Percentiles rank a stretch among this genome's conserved stretches.
phyloP scores from a whole-genome alignment of 2,888 invertebrate genomes.

The Diadegma fenestrale region DNA sequence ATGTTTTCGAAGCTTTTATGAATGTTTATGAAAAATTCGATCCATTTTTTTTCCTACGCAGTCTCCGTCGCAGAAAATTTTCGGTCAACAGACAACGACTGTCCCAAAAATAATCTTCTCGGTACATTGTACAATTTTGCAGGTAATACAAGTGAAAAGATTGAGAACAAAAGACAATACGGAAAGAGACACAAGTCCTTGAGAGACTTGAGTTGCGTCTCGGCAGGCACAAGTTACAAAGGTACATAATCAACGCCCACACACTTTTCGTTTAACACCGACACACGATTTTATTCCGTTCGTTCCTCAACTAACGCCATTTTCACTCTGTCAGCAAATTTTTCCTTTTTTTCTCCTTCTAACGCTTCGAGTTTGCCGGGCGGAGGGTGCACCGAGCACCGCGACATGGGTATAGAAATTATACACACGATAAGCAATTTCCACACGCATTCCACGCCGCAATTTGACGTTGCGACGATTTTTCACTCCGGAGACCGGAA shows the following conservation, averaged over 20 bases:
- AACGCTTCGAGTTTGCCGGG: constrained; percentile 19
- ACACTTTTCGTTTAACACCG: constrained; percentile 23
- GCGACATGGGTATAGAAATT: constrained; percentile 10
- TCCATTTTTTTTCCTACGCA: not conserved
- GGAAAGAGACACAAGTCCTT: constrained; percentile 87
- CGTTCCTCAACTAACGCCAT: constrained; percentile 16
- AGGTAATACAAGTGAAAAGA: constrained; percentile 85
- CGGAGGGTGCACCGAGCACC: constrained; percentile 21
- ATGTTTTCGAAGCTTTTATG: not conserved
- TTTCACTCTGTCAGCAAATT: constrained; percentile 17
- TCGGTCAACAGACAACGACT: not conserved
- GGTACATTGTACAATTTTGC: constrained; percentile 80
- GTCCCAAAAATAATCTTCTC: constrained; percentile 47
- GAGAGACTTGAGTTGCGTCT: constrained; percentile 88
- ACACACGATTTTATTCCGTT: constrained; percentile 18
- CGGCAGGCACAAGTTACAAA: constrained; percentile 85
- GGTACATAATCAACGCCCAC: constrained; percentile 79
- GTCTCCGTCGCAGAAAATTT: no score
- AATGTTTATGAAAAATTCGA: not conserved
- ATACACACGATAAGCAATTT: not conserved
- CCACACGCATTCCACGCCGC: not conserved
- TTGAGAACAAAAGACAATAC: constrained; percentile 85
- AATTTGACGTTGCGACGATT: not conserved
- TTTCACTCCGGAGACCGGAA: not conserved
- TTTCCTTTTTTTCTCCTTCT: not conserved